These are phyloP conservation scores for Limnodromus scolopaceus DNA, from an alignment of 2,797 vertebrate genomes.

Conservation along the genomic window DNA sequence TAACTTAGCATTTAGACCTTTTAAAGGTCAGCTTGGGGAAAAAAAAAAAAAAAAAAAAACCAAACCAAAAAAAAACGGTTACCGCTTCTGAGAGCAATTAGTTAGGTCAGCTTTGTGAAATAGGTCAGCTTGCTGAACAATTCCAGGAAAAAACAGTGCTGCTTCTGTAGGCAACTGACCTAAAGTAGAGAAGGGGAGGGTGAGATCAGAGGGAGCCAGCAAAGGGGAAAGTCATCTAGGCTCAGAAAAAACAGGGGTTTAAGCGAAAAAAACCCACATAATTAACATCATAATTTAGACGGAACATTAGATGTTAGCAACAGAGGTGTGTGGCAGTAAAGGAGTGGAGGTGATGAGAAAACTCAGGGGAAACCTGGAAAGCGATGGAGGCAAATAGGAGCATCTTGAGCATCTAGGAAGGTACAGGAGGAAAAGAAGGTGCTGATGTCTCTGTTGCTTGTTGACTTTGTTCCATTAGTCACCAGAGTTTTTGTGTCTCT, in stretches of 20 bases:
- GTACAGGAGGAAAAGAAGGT: neutral
- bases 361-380: neutral
- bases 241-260: neutral
- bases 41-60: neutral
- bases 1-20: neutral
- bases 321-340: neutral
- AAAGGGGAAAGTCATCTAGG: neutral
- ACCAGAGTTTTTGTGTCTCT: neutral
- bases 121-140: neutral
- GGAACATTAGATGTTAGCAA: neutral
- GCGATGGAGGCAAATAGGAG: neutral
- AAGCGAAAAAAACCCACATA: neutral
- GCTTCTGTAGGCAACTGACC: neutral
- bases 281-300: neutral
- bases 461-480: neutral
- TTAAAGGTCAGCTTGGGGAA: slow-evolving; percentile 35
- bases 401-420: neutral
- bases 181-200: neutral
- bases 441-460: neutral
- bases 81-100: neutral
- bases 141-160: neutral
- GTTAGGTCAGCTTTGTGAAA: neutral
- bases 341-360: neutral
- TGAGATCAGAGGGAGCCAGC: neutral
- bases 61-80: neutral